Conservation (phyloP, 2,888 invertebrate species). For the Plagodis pulveraria region DNA sequence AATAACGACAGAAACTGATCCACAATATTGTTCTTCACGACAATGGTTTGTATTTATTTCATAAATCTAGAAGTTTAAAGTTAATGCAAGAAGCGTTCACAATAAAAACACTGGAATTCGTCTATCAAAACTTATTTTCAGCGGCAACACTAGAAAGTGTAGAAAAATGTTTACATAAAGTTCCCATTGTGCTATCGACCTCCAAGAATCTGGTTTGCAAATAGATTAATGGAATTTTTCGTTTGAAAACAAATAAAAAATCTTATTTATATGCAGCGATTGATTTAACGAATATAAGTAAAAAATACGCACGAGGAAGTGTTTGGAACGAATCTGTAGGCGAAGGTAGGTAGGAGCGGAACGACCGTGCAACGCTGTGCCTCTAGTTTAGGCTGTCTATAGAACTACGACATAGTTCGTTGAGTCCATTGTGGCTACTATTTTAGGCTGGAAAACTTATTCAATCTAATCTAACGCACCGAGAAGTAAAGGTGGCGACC, state of each 20-base stretch:
- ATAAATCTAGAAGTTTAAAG: too few species aligned
- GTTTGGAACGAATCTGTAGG: slow-evolving; percentile 63
- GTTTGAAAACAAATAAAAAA: slow-evolving; percentile 20
- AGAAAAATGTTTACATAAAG: slow-evolving; percentile 20
- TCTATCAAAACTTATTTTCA: slow-evolving; percentile 11
- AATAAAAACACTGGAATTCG: slow-evolving; percentile 2
- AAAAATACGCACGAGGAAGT: slow-evolving; percentile 65
- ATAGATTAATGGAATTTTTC: slow-evolving; percentile 22
- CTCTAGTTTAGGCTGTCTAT: slow-evolving; percentile 48
- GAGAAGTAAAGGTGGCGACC: too few species aligned
- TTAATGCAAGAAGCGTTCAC: too few species aligned
- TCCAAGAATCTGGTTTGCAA: slow-evolving; percentile 14
- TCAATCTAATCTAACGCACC: too few species aligned
- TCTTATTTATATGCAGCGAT: slow-evolving; percentile 22
- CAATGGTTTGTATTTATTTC: too few species aligned
- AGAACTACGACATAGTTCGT: slow-evolving; percentile 24
- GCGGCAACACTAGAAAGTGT: slow-evolving; percentile 13
- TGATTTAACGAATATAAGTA: slow-evolving; percentile 15
- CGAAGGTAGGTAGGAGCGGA: slow-evolving; percentile 61
- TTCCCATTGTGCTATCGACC: slow-evolving; percentile 24
- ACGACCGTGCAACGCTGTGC: slow-evolving; percentile 59
- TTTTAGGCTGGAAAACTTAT: too few species aligned
- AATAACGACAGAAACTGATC: too few species aligned
- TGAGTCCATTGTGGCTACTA: not conserved
- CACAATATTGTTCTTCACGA: too few species aligned